Conservation (phyloP, 2,113 vertebrate species). For the Lycaon pictus region DNA sequence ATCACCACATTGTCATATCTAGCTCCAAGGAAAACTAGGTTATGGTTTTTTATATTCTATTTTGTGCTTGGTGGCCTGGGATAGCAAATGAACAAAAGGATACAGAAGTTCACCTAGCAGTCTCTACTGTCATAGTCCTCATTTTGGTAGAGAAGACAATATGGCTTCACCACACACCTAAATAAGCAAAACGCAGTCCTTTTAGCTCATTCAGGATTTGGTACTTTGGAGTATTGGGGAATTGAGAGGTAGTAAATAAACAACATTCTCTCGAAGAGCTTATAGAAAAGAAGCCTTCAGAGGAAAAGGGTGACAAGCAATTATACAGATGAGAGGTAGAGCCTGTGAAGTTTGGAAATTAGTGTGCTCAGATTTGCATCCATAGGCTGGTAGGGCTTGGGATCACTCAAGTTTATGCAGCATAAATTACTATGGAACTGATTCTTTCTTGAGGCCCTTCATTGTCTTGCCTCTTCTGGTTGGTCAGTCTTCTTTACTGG, state of each 20-base stretch:
- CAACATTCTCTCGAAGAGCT: neutral
- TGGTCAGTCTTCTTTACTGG: neutral
- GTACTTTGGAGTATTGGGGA: neutral
- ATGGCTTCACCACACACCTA: neutral
- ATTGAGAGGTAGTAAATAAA: neutral
- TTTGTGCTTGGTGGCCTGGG: conserved; percentile 14
- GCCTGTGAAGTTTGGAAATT: neutral
- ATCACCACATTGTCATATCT: neutral
- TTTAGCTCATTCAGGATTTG: conserved; percentile 55
- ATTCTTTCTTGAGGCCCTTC: neutral
- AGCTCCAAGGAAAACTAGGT: conserved; percentile 12
- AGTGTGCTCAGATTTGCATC: neutral
- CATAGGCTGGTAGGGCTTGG: neutral
- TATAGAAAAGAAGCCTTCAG: neutral
- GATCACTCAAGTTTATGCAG: neutral
- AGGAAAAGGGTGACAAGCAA: neutral
- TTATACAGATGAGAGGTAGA: neutral
- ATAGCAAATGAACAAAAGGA: neutral
- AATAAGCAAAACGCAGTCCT: neutral
- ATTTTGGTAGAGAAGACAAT: neutral
- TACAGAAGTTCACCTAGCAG: neutral
- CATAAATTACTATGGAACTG: neutral
- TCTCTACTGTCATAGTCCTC: neutral
- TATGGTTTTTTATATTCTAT: neutral
- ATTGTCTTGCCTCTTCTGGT: neutral